Evolutionary conservation across 1,140 invertebrate species (phyloP).

Genomic region (Pseudomyrmex concolor): DNA sequence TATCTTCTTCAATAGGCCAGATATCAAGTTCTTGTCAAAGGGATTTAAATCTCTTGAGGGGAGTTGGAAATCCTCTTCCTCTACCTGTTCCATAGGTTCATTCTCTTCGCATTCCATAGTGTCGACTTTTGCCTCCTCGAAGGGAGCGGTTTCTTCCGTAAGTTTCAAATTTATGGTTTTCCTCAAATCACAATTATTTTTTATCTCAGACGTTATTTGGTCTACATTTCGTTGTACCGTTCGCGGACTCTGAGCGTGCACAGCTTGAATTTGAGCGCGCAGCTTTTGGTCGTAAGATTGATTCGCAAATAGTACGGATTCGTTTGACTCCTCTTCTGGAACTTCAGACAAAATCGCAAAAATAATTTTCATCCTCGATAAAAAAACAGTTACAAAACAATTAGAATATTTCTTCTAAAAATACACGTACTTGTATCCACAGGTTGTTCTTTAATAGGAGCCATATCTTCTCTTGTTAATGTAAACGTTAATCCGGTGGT

Average conservation of each 20-base stretch:
- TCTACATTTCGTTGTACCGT: constrained; percentile 84
- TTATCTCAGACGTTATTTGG: constrained; percentile 83
- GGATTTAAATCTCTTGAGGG: constrained; percentile 84
- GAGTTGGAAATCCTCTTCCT: constrained; percentile 79
- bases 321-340: constrained; percentile 59
- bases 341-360: constrained; percentile 27
- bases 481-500: constrained; percentile 76
- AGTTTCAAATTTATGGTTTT: constrained; percentile 80
- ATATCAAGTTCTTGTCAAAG: constrained; percentile 84
- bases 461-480: constrained; percentile 77
- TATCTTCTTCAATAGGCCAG: constrained; percentile 84
- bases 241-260: constrained; percentile 83
- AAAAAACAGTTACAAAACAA: background rate
- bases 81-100: constrained; percentile 81
- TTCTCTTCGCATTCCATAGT: constrained; percentile 80
- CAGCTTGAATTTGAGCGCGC: constrained; percentile 81
- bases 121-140: constrained; percentile 65
- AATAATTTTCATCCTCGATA: constrained; percentile 19
- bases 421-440: constrained; percentile 47
- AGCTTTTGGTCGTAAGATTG: constrained; percentile 81
- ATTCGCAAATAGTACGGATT: constrained; percentile 60
- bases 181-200: constrained; percentile 82
- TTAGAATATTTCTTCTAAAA: background rate
- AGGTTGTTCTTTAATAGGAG: constrained; percentile 78
- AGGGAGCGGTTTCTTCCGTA: constrained; percentile 44